Base-by-base conservation (phyloP, 2,888 invertebrate species). In the Tenthredo mesomela region DNA sequence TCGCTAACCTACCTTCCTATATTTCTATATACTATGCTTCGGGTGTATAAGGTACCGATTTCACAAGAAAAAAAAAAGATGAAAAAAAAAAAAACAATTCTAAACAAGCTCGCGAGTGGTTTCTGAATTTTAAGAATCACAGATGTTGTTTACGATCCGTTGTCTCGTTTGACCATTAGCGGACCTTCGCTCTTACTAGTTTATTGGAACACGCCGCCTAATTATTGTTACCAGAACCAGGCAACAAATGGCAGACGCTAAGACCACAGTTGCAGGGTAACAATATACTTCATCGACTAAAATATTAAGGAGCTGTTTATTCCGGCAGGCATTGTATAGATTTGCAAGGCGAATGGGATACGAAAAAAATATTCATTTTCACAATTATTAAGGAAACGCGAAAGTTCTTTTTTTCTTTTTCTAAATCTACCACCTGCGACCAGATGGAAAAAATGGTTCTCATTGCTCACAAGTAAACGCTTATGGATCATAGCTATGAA, bases 181-280 rank as follows among this genome's bases (percentile, higher is more conserved):
- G 80, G 80, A 80, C 80, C 25, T 61, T 40, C 21, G 61, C 6
- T 37, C 40, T 29, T 54, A 15, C 25, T 29, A 25, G 61, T 80
- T 80, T 80, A 58, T 80, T 80, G 61, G 80, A 80, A 21, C 80
- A 40, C 29, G 18, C 80, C 80, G 80, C 58, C 80, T 80, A 80
- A 80, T 80, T 61, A 80, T 40, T 61, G 40, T 21, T 80, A 25
- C 54, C 71, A 33, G 29, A 10, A 61, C 58, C 21, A 61, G 61
- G n/a, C 61, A 80, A 61, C 80, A 80, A 80, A 61, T 61, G 80
- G 80, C 61, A 61, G 61, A 77, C 33, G 54, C 29, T 25, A 21
- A 43, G 43, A 25, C 43, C 73, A 73, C 77, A 77, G 77, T 33
- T 77, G 61, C 18, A 29, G 18, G 80, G 40, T 80, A 80, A 80